phyloP scores from a whole-genome alignment of 1,140 invertebrate species.

The Pogonognathellus flavescens region DNA sequence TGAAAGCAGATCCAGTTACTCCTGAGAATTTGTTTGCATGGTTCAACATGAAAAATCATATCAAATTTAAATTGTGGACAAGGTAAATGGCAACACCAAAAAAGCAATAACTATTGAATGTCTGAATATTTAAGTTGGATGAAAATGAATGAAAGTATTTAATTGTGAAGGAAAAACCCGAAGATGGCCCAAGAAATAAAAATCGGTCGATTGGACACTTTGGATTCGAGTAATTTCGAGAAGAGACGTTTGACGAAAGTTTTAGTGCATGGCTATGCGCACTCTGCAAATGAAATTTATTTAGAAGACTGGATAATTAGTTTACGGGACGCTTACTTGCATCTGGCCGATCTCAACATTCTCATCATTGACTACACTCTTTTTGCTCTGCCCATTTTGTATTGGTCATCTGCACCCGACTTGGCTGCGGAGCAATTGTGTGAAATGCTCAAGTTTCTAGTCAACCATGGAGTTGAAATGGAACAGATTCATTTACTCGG shows the following conservation, averaged over 20 bases:
- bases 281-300: conserved; percentile 61
- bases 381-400: conserved; percentile 56
- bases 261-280: conserved; percentile 59
- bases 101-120: too few species aligned
- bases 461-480: conserved; percentile 35
- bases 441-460: conserved; percentile 61
- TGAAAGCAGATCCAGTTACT: conserved; percentile 13
- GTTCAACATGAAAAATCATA: conserved; percentile 62
- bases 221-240: conserved; percentile 58
- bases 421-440: conserved; percentile 56
- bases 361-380: conserved; percentile 63
- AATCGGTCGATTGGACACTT: conserved; percentile 28
- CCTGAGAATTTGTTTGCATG: conserved; percentile 57
- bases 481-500: conserved; percentile 62
- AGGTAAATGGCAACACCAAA: conserved; percentile 50
- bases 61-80: conserved; percentile 58
- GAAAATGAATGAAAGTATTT: neutral
- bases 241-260: conserved; percentile 55
- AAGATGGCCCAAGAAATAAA: conserved; percentile 55
- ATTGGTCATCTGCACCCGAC: conserved; percentile 59
- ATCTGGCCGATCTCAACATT: conserved; percentile 63
- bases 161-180: conserved; percentile 50
- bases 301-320: conserved; percentile 59
- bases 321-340: conserved; percentile 61
- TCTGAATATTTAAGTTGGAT: neutral